These are phyloP conservation scores for Malurus leucopterus DNA, from an alignment of 2,797 vertebrate genomes.

Conservation along the genomic window DNA sequence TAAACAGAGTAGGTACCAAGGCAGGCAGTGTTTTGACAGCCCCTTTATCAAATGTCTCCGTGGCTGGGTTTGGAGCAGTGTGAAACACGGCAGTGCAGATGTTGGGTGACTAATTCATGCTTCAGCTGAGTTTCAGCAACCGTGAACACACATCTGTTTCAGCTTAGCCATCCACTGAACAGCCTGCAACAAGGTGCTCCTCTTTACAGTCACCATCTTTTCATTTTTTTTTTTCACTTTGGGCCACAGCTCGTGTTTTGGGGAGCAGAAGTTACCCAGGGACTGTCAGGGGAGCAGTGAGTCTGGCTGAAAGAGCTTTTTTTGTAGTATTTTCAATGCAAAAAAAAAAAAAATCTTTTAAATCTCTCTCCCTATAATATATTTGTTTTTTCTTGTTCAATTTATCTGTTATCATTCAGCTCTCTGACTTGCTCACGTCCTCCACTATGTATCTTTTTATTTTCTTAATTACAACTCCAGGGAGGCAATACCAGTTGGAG, in stretches of 20 bases:
- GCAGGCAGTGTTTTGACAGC: neutral
- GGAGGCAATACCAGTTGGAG: neutral
- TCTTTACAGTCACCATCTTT: neutral
- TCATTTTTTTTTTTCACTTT: neutral
- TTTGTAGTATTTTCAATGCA: neutral
- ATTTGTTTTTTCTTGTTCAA: neutral
- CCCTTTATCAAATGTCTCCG: neutral
- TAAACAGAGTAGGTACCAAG: neutral
- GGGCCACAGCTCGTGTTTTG: neutral
- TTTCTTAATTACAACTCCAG: neutral
- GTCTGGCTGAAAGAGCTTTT: neutral
- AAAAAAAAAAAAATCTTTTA: neutral
- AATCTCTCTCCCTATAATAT: neutral
- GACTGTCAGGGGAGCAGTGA: neutral
- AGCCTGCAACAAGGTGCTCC: neutral
- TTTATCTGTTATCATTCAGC: neutral
- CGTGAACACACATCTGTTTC: constrained; percentile 12
- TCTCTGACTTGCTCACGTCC: neutral
- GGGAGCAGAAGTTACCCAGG: neutral
- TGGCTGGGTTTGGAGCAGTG: neutral
- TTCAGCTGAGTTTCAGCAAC: neutral
- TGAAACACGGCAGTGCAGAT: neutral
- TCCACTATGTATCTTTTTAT: neutral
- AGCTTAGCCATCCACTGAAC: neutral
- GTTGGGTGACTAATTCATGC: constrained; percentile 10